Percentiles rank a stretch among this genome's conserved stretches.
phyloP scores from a whole-genome alignment of 2,113 vertebrate genomes.

The Nothoprocta pentlandii region DNA sequence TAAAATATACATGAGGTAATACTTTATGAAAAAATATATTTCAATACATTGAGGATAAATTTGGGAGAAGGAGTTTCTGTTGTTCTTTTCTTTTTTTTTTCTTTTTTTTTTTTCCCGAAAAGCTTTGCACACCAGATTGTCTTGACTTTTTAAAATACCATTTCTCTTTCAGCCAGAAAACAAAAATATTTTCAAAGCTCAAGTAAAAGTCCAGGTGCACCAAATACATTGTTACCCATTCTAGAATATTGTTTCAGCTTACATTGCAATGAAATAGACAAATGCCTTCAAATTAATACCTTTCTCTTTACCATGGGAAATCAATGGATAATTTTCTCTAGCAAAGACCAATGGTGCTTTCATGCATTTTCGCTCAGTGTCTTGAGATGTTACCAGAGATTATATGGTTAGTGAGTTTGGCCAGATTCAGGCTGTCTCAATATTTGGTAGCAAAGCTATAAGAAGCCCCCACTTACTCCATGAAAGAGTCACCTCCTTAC shows the following conservation, averaged over 20 bases:
- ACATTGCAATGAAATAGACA: neutral
- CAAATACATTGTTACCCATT: neutral
- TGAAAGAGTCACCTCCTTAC: neutral
- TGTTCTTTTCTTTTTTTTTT: too few species aligned
- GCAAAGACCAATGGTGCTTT: neutral
- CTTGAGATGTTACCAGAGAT: neutral
- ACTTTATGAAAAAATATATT: neutral
- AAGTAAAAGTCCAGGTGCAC: neutral
- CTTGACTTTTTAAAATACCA: neutral
- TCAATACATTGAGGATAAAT: neutral
- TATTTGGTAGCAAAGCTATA: neutral
- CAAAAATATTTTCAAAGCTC: neutral
- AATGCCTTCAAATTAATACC: neutral
- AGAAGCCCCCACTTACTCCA: neutral
- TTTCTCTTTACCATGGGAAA: neutral
- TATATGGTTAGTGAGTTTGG: neutral
- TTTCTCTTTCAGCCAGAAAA: neutral
- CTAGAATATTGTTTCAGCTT: neutral
- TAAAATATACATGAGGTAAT: neutral
- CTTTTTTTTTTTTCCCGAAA: neutral
- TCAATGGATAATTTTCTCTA: neutral
- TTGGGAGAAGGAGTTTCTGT: neutral
- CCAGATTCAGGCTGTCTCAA: neutral
- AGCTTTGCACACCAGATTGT: neutral
- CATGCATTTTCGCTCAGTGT: neutral